Evolutionary conservation across 2,888 invertebrate genomes (phyloP).

Genomic region (Tenthredo mesomela): DNA sequence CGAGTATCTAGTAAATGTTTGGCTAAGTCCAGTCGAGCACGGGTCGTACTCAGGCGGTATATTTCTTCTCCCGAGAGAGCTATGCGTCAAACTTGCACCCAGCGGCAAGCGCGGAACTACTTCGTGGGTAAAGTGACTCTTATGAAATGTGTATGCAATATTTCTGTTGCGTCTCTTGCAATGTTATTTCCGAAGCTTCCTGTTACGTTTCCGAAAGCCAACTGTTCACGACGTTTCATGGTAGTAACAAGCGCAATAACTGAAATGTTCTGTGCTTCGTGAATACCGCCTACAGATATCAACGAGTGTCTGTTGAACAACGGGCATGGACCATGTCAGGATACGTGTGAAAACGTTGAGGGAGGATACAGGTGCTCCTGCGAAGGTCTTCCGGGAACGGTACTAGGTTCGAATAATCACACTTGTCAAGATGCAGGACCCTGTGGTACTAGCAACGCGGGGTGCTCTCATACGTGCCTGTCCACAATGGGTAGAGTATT

Average conservation of each 20-base stretch:
- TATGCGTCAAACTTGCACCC: neutral
- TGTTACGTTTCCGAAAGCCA: neutral
- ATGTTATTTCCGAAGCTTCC: neutral
- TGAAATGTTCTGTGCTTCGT: conserved; percentile 1
- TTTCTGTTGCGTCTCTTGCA: neutral
- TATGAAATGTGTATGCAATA: neutral
- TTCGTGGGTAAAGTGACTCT: neutral
- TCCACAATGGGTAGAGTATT: conserved; percentile 80
- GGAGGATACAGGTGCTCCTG: conserved; percentile 83
- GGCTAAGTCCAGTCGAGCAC: neutral
- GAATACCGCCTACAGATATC: conserved; percentile 76
- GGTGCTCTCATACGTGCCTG: conserved; percentile 83
- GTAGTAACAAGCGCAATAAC: conserved; percentile 13
- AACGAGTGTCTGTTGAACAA: conserved; percentile 83
- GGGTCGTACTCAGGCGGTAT: neutral
- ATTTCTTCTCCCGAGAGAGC: neutral
- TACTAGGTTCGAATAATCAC: conserved; percentile 80
- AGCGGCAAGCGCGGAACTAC: neutral
- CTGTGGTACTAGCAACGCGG: conserved; percentile 80
- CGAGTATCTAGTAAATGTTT: neutral
- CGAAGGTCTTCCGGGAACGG: conserved; percentile 80
- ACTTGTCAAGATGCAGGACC: conserved; percentile 81
- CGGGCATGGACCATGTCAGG: conserved; percentile 84
- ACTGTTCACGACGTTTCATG: neutral
- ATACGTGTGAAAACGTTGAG: conserved; percentile 81